Evolutionary conservation across 2,113 vertebrate genomes (phyloP).

Genomic region (Dolichallabes microphthalmus): DNA sequence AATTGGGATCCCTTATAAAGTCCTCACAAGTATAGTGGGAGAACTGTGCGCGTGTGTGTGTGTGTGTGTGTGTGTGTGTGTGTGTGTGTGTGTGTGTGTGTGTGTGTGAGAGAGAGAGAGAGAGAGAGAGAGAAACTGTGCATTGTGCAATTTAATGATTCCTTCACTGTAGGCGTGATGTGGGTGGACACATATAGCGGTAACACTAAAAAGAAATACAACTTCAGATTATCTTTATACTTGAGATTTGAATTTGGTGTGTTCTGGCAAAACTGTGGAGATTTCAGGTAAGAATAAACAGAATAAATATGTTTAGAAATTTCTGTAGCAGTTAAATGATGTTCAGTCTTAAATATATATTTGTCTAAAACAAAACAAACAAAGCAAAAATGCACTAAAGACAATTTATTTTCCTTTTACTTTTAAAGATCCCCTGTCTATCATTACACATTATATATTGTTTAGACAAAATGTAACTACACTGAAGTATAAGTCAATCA

Average conservation of each 20-base stretch:
- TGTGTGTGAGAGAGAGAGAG: too few relatives aligned
- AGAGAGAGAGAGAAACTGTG: too few relatives aligned
- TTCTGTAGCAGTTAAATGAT: not conserved
- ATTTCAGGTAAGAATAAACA: not conserved
- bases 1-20: too few relatives aligned
- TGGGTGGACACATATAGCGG: conserved; percentile 31
- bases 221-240: not conserved
- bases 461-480: not conserved
- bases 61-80: not conserved
- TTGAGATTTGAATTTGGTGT: not conserved
- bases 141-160: conserved; percentile 5
- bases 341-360: not conserved
- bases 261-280: not conserved
- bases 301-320: not conserved
- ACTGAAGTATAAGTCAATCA: not conserved
- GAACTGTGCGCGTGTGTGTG: not conserved
- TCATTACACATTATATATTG: not conserved
- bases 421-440: not conserved
- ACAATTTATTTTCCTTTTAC: not conserved
- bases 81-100: not conserved
- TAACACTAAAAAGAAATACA: not conserved
- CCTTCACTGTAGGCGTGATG: not conserved
- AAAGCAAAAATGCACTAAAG: not conserved
- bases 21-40: not conserved
- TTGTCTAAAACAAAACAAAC: not conserved